Percentiles rank a stretch among this genome's conserved stretches.
phyloP scores from a whole-genome alignment of 2,113 vertebrate species.

The Sturnus vulgaris region DNA sequence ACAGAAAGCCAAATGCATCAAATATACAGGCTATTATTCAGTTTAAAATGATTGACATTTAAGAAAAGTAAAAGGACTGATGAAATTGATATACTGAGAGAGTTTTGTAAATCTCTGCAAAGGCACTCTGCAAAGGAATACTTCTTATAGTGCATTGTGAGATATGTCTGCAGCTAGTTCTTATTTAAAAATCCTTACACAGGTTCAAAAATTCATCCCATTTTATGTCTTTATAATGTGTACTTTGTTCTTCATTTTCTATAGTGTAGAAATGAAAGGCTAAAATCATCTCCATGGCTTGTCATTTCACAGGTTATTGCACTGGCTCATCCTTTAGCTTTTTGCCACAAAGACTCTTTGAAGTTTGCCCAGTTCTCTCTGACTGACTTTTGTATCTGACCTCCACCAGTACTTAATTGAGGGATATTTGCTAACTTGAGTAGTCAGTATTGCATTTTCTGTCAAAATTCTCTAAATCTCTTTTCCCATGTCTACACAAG shows the following conservation, averaged over 20 bases:
- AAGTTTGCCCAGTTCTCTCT: background rate
- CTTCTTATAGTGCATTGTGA: background rate
- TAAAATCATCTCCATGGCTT: background rate
- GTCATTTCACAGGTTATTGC: background rate
- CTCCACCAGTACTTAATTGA: background rate
- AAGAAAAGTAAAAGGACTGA: background rate
- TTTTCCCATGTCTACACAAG: background rate
- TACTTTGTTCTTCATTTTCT: background rate
- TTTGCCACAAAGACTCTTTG: background rate
- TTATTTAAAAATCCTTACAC: background rate
- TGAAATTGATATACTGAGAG: background rate
- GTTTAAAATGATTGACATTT: background rate
- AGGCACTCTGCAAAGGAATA: background rate
- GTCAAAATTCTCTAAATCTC: background rate
- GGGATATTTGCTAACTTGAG: background rate
- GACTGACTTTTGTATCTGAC: background rate
- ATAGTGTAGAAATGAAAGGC: background rate
- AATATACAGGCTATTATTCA: background rate
- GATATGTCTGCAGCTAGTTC: background rate
- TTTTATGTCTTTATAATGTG: background rate
- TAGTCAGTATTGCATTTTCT: background rate
- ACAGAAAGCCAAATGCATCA: background rate
- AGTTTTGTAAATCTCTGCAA: background rate
- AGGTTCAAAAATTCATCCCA: background rate
- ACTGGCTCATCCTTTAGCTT: background rate